Evolutionary conservation across 2,113 vertebrate species (phyloP), one percentile per base, ranked within the genome.

Genomic region (Halichoeres trimaculatus): DNA sequence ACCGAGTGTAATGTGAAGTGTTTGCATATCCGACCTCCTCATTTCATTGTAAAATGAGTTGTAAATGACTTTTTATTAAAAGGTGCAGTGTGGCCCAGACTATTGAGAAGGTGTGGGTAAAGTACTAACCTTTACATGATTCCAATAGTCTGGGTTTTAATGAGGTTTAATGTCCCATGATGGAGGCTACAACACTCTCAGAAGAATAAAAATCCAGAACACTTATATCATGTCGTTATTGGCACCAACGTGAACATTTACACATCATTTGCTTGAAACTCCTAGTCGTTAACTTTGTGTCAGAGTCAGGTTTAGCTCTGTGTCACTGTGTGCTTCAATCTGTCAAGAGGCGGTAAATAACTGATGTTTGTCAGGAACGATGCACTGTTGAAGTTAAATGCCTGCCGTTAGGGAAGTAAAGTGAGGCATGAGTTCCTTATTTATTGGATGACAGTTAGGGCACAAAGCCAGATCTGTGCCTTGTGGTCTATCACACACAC

Each of bases 391-490:
- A 23, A 67, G 65, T 63, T 72, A 68, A 79, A 66, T 60, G 45
- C 11, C 1, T 55, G 67, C 57, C 57, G 64, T 68, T 50, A 55
- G 30, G 74, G 87, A 88, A 88, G 81, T 83, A 35, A 77, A 56
- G 19, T 14, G 61, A 72, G 24, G 60, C 47, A 2, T 1, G 65
- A 52, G 67, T 90, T 90, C 84, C 69, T 81, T 80, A 69, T 84
- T 91, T 84, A 62, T 68, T 45, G 38, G 50, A 65, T 63, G 83
- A 55, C 86, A 70, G 90, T 88, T 88, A 38, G 67, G 71, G 70
- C 78, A 34, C 38, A 0, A 19, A 50, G 47, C 65, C 78, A 74
- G 56, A 38, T 24, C n/a, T 4, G 23, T 40, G 22, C 26, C 45
- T 35, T 55, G 30, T 34, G 20, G n/a, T 24, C 26, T 6, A 2